Evolutionary conservation across 2,888 invertebrate genomes (phyloP), one percentile per base, ranked within the genome.

Genomic region (Caenorhabditis sinica): DNA sequence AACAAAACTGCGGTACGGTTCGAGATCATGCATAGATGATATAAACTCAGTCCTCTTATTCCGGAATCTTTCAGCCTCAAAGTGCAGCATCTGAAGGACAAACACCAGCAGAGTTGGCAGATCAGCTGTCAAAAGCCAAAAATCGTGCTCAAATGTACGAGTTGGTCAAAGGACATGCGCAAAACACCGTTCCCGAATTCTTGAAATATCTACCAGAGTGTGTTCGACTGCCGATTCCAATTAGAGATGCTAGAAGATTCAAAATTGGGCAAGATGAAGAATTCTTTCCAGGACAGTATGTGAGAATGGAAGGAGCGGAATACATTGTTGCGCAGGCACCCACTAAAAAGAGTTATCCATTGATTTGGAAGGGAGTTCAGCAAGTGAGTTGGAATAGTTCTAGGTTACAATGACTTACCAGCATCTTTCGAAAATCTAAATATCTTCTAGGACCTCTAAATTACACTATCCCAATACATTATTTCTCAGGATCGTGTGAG

Each of bases 281-380:
- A 5, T 85, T 65, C 61, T 68, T 79, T 25, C 82, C 85, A 17
- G 82, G 60, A 13, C 60, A 68, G 20, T 85, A 79, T 63, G 33
- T 53, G 1, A 80, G 76, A 25, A 63, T 83, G 73, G 86, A 87
- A 33, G 49, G 60, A 11, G 69, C 82, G 15, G 86, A 84, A 43
- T 86, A 84, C 61, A 53, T 77, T 13, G 17, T 87, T 15, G 58
- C 65, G 17, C 86, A 87, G 58, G 86, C 86, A 23, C 86, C 85
- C 0, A 73, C 60, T 13, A 87, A 87, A 60, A 66, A 71, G 11
- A 77, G 69, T 45, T 43, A 58, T 8, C 2, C 9, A 3, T 40
- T 61, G 11, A 65, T 87, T 51, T 87, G 86, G 86, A 60, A 66
- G 25, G 33, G 51, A 6, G 51, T 85, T 30, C 73, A 58, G 8